phyloP scores from a whole-genome alignment of 2,888 invertebrate species.

The Meliscaeva auricollis region DNA sequence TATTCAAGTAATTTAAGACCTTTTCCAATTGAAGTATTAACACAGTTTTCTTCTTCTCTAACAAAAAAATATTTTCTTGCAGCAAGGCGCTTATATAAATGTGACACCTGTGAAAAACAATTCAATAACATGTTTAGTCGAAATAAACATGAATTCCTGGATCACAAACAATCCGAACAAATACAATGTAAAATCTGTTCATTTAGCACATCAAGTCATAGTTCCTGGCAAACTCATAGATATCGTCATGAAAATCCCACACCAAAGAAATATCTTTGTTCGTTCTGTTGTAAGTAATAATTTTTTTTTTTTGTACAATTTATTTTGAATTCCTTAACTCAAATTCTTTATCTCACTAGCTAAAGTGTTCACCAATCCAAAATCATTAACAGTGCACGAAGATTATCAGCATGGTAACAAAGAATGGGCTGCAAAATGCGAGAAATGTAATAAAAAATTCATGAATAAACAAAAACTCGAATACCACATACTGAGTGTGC shows the following conservation, averaged over 20 bases:
- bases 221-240: constrained; percentile 41
- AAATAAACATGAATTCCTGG: constrained; percentile 46
- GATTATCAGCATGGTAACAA: constrained; percentile 65
- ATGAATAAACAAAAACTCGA: constrained; percentile 41
- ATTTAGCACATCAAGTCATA: constrained; percentile 40
- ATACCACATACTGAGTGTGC: constrained; percentile 48
- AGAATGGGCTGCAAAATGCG: constrained; percentile 47
- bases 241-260: constrained; percentile 47
- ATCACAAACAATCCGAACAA: constrained; percentile 37
- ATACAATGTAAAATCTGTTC: constrained; percentile 49
- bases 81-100: constrained; percentile 49
- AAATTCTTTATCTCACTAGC: constrained; percentile 51
- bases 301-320: background rate
- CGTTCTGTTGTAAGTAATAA: constrained; percentile 59
- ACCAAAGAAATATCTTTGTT: constrained; percentile 61
- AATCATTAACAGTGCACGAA: constrained; percentile 71
- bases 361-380: constrained; percentile 63
- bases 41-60: too few relatives aligned
- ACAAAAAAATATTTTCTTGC: background rate
- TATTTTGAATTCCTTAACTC: background rate
- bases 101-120: constrained; percentile 35
- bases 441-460: constrained; percentile 53
- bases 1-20: too few relatives aligned
- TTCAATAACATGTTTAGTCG: constrained; percentile 41
- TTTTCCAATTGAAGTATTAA: too few relatives aligned